A percentile compares a stretch with the other conserved stretches of the same genome.
Evolutionary conservation across 2,797 vertebrate species (phyloP).

Genomic region (Notolabrus celidotus): DNA sequence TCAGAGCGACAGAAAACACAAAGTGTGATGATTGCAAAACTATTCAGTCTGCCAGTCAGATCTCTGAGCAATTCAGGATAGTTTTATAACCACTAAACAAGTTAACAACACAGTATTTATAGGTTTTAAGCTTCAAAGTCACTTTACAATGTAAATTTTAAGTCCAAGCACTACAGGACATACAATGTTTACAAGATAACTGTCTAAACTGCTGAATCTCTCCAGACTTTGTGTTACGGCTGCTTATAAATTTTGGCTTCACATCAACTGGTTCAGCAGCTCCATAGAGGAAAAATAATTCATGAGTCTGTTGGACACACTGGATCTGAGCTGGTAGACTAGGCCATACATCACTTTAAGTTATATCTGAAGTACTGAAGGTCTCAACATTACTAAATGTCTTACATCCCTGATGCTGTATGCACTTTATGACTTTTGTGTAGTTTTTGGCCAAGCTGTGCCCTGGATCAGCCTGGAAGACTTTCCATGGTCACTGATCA

Average conservation of each 20-base stretch:
- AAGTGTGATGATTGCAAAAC: constrained; percentile 32
- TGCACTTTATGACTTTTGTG: constrained; percentile 29
- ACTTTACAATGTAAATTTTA: no score
- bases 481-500: not conserved
- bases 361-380: constrained; percentile 27
- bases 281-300: constrained; percentile 40
- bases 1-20: constrained; percentile 12
- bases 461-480: not conserved
- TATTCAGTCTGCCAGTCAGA: constrained; percentile 21
- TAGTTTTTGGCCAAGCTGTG: not conserved
- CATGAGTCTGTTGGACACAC: constrained; percentile 16
- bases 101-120: constrained; percentile 8
- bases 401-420: constrained; percentile 9
- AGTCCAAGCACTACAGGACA: not conserved
- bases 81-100: constrained; percentile 15
- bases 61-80: constrained; percentile 12
- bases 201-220: constrained; percentile 17
- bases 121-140: no score
- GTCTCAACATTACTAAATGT: constrained; percentile 30
- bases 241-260: not conserved
- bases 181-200: not conserved
- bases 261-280: constrained; percentile 21
- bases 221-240: constrained; percentile 22
- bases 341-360: constrained; percentile 22
- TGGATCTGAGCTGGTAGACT: constrained; percentile 21